phyloP scores from a whole-genome alignment of 1,140 invertebrate genomes.

The Phocides pigmalion region DNA sequence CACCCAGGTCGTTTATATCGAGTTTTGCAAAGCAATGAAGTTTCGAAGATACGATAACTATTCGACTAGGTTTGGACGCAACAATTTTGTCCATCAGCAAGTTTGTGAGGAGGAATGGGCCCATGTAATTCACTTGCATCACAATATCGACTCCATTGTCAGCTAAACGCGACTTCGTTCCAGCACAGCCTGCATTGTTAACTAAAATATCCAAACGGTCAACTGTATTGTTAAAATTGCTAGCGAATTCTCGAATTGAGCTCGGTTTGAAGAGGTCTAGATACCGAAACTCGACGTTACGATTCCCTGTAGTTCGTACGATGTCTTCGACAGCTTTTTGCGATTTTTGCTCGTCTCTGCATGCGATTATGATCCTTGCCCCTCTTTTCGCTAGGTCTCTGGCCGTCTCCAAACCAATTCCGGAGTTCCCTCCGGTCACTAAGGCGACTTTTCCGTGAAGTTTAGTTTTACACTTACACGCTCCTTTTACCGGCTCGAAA shows the following conservation, averaged over 20 bases:
- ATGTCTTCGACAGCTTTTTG: conserved; percentile 69
- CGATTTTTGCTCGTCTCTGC: conserved; percentile 84
- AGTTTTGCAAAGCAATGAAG: conserved; percentile 83
- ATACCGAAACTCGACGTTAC: conserved; percentile 52
- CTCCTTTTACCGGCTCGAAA: conserved; percentile 41
- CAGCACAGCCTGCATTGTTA: conserved; percentile 87
- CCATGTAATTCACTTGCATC: conserved; percentile 88
- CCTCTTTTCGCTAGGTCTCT: conserved; percentile 86
- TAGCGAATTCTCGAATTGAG: conserved; percentile 55
- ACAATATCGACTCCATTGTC: conserved; percentile 85
- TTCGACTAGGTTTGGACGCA: conserved; percentile 82
- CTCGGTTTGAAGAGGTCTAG: conserved; percentile 62
- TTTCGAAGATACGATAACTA: conserved; percentile 89
- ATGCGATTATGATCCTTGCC: conserved; percentile 87
- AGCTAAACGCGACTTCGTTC: conserved; percentile 61
- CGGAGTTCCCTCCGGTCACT: conserved; percentile 91
- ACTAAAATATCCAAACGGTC: conserved; percentile 87
- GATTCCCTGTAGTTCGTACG: conserved; percentile 50
- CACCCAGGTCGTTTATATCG: conserved; percentile 85
- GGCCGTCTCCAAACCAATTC: conserved; percentile 92
- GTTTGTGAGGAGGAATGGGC: conserved; percentile 87
- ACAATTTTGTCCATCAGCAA: conserved; percentile 84
- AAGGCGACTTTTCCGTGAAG: conserved; percentile 88
- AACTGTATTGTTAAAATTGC: conserved; percentile 68
- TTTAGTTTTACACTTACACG: conserved; percentile 47